Evolutionary conservation across 2,888 invertebrate genomes (phyloP), one percentile per base, ranked within the genome.

Genomic region (Prenolepis imparis): DNA sequence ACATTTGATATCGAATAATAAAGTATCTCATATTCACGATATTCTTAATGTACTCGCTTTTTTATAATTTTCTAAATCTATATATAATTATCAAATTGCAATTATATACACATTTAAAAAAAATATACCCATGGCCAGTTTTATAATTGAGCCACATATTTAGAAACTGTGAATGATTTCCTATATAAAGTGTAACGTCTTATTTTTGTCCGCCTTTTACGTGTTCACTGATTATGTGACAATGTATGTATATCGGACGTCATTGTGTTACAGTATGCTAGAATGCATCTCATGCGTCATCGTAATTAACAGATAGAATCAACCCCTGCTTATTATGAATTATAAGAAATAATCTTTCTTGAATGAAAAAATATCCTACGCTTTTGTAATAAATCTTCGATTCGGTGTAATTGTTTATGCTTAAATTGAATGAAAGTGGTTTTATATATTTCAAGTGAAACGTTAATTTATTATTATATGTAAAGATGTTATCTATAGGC

Each of bases 401-500:
- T 1, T 12, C 52, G 4, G 55, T 21, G 28, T 9, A 77, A 5
- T 67, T 24, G 18, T 44, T 44, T 67, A 52, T n/a, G 4, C 55
- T 77, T 41, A 28, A 55, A 67, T 77, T 15, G 39, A 67, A 18
- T 66, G 12, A 77, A 77, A 75, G 24, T 55, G 52, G n/a, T n/a
- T n/a, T n/a, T 39, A 39, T 24, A 66, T 39, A 67, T 55, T 55
- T 28, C 67, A 41, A 78, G 52, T 74, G 28, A n/a, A 24, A 48
- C 24, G 11, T 48, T 61, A 80, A 74, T 59, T 36, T 75, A 74
- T 74, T 77, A 52, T 52, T 52, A 18, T 67, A 77, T 39, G 55
- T 52, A 24, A 15, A 66, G 52, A 52, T 52, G n/a, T 77, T 77
- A 55, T 39, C 67, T 67, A 77, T 52, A 55, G n/a, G n/a, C 15